Conservation (phyloP, 2,888 invertebrate genomes). For the Elysia crispata region DNA sequence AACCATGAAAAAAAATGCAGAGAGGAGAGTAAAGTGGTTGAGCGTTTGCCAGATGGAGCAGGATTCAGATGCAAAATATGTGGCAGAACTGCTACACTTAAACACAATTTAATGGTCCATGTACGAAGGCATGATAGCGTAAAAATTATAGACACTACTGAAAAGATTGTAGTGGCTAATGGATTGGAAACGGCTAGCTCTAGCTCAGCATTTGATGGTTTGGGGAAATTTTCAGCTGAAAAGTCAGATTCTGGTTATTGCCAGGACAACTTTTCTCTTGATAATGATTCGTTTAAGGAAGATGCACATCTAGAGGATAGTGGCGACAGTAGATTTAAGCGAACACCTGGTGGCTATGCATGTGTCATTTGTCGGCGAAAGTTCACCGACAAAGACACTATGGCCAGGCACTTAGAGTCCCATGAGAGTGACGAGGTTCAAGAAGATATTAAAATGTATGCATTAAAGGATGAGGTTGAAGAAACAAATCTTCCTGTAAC, state of each 20-base stretch:
- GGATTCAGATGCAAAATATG: slow-evolving; percentile 48
- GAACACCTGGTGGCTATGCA: slow-evolving; percentile 30
- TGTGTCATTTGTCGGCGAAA: slow-evolving; percentile 27
- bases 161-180: background rate
- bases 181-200: background rate
- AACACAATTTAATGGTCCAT: slow-evolving; percentile 49
- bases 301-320: slow-evolving; percentile 1
- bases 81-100: slow-evolving; percentile 41
- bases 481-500: background rate
- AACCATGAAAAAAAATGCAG: slow-evolving; percentile 48
- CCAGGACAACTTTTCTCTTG: background rate
- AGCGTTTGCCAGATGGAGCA: slow-evolving; percentile 33
- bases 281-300: background rate
- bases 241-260: background rate
- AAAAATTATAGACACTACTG: slow-evolving; percentile 1
- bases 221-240: background rate
- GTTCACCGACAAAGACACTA: slow-evolving; percentile 15
- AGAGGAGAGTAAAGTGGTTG: slow-evolving; percentile 46
- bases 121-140: slow-evolving; percentile 38
- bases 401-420: slow-evolving; percentile 29
- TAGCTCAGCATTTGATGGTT: background rate
- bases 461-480: background rate
- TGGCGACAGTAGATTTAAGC: slow-evolving; percentile 5
- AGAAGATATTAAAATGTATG: too few species aligned
- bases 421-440: background rate